Evolutionary conservation across 2,113 vertebrate genomes (phyloP).

Genomic region (Synchiropus splendidus): DNA sequence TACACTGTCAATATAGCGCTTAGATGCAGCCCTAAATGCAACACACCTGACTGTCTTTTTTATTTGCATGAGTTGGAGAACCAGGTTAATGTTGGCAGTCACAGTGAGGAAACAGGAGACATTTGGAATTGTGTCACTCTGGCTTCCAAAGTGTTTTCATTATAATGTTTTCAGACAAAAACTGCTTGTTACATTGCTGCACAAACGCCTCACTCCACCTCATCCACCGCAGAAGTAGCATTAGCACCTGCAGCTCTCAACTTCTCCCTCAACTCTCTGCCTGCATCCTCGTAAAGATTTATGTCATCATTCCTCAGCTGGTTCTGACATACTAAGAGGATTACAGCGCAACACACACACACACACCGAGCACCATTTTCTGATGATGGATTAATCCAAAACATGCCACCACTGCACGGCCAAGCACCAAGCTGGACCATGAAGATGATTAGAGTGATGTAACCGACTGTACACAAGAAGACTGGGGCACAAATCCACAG

Average conservation of each 20-base stretch:
- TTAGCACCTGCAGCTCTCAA: too few species aligned
- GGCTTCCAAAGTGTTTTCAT: too few species aligned
- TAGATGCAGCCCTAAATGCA: too few species aligned
- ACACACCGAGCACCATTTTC: constrained; percentile 47
- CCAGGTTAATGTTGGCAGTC: too few species aligned
- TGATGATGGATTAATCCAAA: constrained; percentile 61
- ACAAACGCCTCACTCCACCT: constrained; percentile 3
- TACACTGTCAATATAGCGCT: too few species aligned
- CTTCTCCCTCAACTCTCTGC: constrained; percentile 1
- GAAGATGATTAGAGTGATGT: constrained; percentile 47
- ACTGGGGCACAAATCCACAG: constrained; percentile 36
- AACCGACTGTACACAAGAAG: constrained; percentile 27
- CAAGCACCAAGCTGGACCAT: constrained; percentile 12
- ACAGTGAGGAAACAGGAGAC: too few species aligned
- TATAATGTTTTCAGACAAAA: too few species aligned
- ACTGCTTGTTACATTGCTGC: too few species aligned
- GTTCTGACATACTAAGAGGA: constrained; percentile 50
- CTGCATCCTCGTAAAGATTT: constrained; percentile 30
- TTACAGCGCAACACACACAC: constrained; percentile 35
- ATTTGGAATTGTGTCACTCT: too few species aligned
- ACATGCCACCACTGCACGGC: constrained; percentile 38
- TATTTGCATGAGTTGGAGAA: too few species aligned
- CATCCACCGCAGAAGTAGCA: too few species aligned
- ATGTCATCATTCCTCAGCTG: constrained; percentile 31
- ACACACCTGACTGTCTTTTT: too few species aligned